phyloP scores from a whole-genome alignment of 2,797 vertebrate genomes.

The Antrozous pallidus region DNA sequence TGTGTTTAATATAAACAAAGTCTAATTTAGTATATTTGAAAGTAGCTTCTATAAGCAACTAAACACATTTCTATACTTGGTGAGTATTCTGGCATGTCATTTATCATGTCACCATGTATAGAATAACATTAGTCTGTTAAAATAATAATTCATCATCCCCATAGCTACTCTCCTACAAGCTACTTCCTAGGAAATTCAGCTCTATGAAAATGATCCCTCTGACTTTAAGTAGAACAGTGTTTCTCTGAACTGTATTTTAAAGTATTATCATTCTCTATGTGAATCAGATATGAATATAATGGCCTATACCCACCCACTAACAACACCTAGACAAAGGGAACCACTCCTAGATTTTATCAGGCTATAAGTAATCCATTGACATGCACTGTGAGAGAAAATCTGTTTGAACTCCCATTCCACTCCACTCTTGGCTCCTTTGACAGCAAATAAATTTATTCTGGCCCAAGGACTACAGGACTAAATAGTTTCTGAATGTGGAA shows the following conservation, averaged over 20 bases:
- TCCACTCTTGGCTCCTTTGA: background rate
- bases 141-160: background rate
- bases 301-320: fast-evolving
- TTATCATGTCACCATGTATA: background rate
- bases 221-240: background rate
- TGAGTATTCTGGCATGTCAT: background rate
- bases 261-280: background rate
- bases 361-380: background rate
- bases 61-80: background rate
- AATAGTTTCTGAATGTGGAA: background rate
- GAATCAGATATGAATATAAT: background rate
- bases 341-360: background rate
- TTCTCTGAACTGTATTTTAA: background rate
- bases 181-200: background rate
- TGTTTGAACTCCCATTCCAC: background rate
- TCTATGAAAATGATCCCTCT: background rate
- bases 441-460: background rate
- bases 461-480: background rate
- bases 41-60: background rate
- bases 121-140: background rate
- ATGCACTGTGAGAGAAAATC: background rate
- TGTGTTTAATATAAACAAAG: background rate
- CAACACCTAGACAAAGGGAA: background rate
- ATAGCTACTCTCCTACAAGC: background rate
- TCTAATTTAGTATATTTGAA: background rate